Evolutionary conservation across 2,888 invertebrate species (phyloP).

Genomic region (Sarcophaga variegata): DNA sequence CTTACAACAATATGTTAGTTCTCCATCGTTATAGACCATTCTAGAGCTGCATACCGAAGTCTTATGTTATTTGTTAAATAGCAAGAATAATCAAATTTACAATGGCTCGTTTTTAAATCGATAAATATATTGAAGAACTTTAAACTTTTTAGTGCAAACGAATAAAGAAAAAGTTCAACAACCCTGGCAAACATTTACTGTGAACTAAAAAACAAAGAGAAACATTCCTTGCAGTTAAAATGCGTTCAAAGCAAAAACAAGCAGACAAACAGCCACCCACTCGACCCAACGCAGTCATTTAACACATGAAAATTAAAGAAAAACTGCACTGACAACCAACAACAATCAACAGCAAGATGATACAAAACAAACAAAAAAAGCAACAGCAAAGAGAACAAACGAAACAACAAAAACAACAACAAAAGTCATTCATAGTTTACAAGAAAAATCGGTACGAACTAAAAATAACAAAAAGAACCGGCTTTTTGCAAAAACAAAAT

Average conservation of each 20-base stretch:
- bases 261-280: constrained; percentile 25
- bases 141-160: constrained; percentile 3
- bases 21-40: no score
- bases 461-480: constrained; percentile 56
- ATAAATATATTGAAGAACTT: no score
- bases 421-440: not conserved
- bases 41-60: no score
- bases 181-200: constrained; percentile 27
- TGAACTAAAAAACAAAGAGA: not conserved
- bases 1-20: no score
- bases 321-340: no score
- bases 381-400: not conserved
- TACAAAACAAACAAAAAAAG: constrained; percentile 20
- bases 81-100: no score
- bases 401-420: constrained; percentile 20
- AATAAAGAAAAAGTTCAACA: constrained; percentile 37
- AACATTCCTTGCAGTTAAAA: not conserved
- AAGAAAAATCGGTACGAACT: constrained; percentile 32
- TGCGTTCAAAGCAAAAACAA: constrained; percentile 31
- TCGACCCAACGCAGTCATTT: constrained; percentile 24
- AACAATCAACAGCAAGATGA: not conserved
- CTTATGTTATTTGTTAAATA: no score
- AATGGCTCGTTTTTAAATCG: no score
- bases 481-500: constrained; percentile 42
- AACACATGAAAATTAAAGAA: no score